These are phyloP conservation scores for Lingula anatina DNA, from an alignment of 2,888 invertebrate species.

Conservation along the genomic window DNA sequence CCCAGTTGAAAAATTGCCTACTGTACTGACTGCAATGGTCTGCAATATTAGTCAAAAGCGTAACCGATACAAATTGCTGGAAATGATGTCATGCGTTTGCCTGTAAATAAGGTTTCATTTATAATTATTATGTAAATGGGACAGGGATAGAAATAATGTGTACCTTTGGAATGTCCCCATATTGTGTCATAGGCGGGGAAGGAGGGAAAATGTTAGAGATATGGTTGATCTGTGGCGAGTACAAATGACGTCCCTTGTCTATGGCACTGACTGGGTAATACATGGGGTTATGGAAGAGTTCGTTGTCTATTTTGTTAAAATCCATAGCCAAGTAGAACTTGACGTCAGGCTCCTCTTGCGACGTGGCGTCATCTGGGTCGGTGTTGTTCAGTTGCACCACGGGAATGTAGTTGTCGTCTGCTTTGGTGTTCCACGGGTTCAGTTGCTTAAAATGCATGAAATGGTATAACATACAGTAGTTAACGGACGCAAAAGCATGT, in stretches of 20 bases:
- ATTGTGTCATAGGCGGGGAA: constrained; percentile 66
- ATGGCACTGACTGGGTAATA: constrained; percentile 57
- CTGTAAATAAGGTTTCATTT: too few relatives aligned
- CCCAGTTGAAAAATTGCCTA: too few relatives aligned
- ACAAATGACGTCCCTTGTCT: constrained; percentile 59
- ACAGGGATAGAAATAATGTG: too few relatives aligned
- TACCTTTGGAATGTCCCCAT: constrained; percentile 58
- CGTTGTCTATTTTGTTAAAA: constrained; percentile 76
- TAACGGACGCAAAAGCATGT: background rate
- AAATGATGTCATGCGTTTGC: too few relatives aligned
- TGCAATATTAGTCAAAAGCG: too few relatives aligned
- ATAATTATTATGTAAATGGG: too few relatives aligned
- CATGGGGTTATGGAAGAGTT: constrained; percentile 66
- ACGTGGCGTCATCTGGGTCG: constrained; percentile 56
- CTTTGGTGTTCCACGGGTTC: constrained; percentile 71
- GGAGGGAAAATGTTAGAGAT: constrained; percentile 72
- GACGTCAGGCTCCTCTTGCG: constrained; percentile 59
- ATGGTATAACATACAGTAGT: background rate
- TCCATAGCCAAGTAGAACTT: constrained; percentile 81
- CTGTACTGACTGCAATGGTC: too few relatives aligned
- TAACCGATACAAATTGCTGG: too few relatives aligned
- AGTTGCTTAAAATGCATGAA: constrained; percentile 49
- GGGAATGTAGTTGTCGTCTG: constrained; percentile 46
- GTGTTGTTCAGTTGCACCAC: constrained; percentile 25
- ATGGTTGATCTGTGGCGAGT: constrained; percentile 78